Evolutionary conservation across 2,113 vertebrate genomes (phyloP), one percentile per base, ranked within the genome.

Genomic region (Hyla sarda): DNA sequence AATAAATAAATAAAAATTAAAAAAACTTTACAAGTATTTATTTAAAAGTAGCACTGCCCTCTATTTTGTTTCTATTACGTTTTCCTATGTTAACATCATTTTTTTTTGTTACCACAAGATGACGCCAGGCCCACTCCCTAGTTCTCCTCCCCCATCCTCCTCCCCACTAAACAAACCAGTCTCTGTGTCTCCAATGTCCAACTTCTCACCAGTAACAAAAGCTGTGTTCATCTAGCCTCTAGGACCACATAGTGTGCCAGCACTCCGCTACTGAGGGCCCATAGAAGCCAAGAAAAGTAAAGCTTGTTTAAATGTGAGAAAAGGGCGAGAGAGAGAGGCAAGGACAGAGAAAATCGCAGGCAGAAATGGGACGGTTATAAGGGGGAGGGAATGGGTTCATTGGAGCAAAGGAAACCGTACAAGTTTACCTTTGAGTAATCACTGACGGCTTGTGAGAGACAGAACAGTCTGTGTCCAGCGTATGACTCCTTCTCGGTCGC

Each of bases 351-450:
- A 86, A 89, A 83, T 82, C 58, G 58, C 37, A 86, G 48, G 88
- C 84, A 89, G 87, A 87, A 89, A 84, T 87, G 85, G 82, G 77
- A 82, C 85, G 67, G 78, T 87, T 82, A 87, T 28, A 82, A 86
- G 56, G 25, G 84, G 87, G 88, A 88, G 52, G 87, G 62, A 88
- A 91, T 91, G 93, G 95, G 92, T 91, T 89, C 90, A 92, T 90
- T 45, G 93, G 92, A 94, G 91, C 91, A 92, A 92, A 91, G 90
- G 94, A 95, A 95, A 93, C 83, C 52, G 87, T 91, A 90, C 81
- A 90, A 89, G 92, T 95, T 95, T 95, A 94, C 94, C 93, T 95
- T 95, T 90, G 89, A 93, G 91, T 92, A 89, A 90, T 95, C 92
- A 94, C 92, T 92, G 93, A 89, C 94, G 93, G 91, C 94, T 94